These are phyloP conservation scores for Polyodon spathula DNA, from an alignment of 2,113 vertebrate species.

Conservation along the genomic window DNA sequence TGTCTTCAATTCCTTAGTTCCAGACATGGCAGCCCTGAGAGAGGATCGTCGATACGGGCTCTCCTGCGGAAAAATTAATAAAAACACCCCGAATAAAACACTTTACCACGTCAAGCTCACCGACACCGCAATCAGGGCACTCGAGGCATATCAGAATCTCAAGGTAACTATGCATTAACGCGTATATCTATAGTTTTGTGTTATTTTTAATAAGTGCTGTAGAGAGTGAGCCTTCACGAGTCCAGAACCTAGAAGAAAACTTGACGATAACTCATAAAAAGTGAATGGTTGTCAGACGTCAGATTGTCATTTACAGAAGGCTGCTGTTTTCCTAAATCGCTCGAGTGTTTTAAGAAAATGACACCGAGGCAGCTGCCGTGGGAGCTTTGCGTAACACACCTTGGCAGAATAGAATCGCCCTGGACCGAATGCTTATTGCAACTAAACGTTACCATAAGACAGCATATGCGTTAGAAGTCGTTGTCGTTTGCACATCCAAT, in stretches of 20 bases:
- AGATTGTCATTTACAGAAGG: no score
- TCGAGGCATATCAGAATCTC: slow-evolving; percentile 62
- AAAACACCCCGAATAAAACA: slow-evolving; percentile 54
- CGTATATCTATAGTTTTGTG: not conserved
- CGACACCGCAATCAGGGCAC: slow-evolving; percentile 64
- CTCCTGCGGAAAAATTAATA: slow-evolving; percentile 58
- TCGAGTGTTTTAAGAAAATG: no score
- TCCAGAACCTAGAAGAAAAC: not conserved
- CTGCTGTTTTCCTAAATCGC: no score
- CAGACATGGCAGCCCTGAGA: slow-evolving; percentile 68
- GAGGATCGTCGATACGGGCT: slow-evolving; percentile 66
- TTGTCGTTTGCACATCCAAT: no score
- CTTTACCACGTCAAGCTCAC: slow-evolving; percentile 68
- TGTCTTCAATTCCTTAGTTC: slow-evolving; percentile 52
- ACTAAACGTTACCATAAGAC: no score
- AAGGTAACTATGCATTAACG: slow-evolving; percentile 53
- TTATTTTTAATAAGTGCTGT: not conserved
- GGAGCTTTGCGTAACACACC: no score
- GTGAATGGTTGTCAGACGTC: no score
- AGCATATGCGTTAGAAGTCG: no score
- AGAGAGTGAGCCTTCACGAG: no score
- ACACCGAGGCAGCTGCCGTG: no score
- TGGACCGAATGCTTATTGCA: no score
- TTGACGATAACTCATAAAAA: not conserved
- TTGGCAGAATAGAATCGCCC: no score